Base-by-base conservation (phyloP, 1,140 invertebrate genomes). In the Platyscapa corneri region DNA sequence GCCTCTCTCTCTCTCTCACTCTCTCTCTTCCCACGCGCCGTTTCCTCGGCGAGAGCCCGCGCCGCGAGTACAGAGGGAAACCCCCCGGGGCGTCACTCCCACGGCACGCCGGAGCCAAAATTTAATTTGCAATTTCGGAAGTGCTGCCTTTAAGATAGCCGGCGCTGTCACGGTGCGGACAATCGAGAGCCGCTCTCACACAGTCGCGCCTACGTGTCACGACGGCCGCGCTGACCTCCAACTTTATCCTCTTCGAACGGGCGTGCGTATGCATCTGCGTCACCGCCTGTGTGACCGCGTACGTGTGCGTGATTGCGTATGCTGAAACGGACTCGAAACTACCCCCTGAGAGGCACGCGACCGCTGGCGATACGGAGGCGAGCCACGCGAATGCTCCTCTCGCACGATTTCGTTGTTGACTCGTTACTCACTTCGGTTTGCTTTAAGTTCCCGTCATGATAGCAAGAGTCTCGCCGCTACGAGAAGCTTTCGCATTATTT, bases 91-190 rank as follows among this genome's bases (percentile, higher is more conserved):
- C 84, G 56, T 78, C 86, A 87, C 86, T 88, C 87, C 60, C 85
- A 87, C 86, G 88, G 87, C 87, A 86, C 53, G 56, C 77, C 37
- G 64, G 80, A 84, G 86, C 46, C 74, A 88, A 89, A 88, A 91
- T 90, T 91, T 89, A 91, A 92, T 92, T 91, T 90, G 87, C 87
- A 90, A 91, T 92, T 91, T 91, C 90, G 90, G 89, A 92, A 91
- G 90, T 90, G 89, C 86, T 82, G 87, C 70, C 70, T 74, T 74
- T 74, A 74, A 74, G 70, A 74, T 42, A 42, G 70, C 37, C 70
- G 37, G 37, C 27, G 37, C 70, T 74, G 70, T 42, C 70, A 74
- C 23, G 37, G 20, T n/a, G 37, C 60, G 75, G 46, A 53, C 27
- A 64, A 18, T 53, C n/a, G 37, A 49, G 42, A 30, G 30, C 65